Evolutionary conservation across 2,797 vertebrate genomes (phyloP).

Genomic region (Philypnodon macrostomus): DNA sequence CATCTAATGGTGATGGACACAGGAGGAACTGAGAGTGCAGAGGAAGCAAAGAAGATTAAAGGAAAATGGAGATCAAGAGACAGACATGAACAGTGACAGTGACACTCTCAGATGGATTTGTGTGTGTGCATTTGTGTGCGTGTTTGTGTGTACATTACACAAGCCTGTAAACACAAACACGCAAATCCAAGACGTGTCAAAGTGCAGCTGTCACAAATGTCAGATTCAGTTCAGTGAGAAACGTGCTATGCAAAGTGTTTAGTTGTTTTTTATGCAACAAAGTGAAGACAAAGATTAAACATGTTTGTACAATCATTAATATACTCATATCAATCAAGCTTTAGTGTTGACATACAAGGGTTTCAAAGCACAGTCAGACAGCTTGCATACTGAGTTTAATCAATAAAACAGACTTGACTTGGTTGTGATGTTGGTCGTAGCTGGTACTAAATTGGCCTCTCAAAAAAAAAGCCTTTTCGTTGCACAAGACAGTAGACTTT

Average conservation of each 20-base stretch:
- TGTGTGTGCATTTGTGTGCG: neutral
- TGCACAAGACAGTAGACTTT: no score
- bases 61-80: constrained; percentile 44
- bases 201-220: constrained; percentile 35
- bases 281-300: neutral
- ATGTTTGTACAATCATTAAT: constrained; percentile 1
- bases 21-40: constrained; percentile 21
- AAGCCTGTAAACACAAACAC: constrained; percentile 16
- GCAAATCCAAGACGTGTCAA: constrained; percentile 22
- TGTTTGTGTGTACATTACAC: constrained; percentile 2
- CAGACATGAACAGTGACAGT: constrained; percentile 30
- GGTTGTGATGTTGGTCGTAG: neutral
- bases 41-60: constrained; percentile 50
- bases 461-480: no score
- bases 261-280: neutral
- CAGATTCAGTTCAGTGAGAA: constrained; percentile 19
- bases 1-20: constrained; percentile 43
- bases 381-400: neutral
- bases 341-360: neutral
- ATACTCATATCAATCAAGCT: constrained; percentile 1
- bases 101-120: constrained; percentile 36
- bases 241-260: constrained; percentile 1
- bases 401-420: neutral
- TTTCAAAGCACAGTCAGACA: neutral
- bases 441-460: no score